Evolutionary conservation across 1,140 invertebrate species (phyloP).

Genomic region (Ceratoteleas bidentatus): DNA sequence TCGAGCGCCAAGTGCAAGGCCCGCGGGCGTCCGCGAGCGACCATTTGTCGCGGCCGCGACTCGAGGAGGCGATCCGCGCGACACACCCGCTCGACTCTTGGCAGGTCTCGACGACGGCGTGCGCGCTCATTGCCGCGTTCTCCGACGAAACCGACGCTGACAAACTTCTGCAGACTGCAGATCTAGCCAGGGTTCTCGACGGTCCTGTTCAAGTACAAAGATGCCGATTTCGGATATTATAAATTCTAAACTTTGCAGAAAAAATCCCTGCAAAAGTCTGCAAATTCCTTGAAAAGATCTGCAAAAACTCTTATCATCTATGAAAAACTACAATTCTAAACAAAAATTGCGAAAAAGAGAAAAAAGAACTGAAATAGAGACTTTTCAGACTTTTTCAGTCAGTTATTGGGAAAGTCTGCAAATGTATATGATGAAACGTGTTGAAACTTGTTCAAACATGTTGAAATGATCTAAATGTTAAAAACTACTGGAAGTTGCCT

Average conservation of each 20-base stretch:
- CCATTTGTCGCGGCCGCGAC: slow-evolving; percentile 62
- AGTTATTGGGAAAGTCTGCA: too few relatives aligned
- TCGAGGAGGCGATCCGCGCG: slow-evolving; percentile 75
- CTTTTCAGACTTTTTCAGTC: too few relatives aligned
- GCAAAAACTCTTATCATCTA: too few relatives aligned
- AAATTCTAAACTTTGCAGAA: not conserved
- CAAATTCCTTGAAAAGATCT: too few relatives aligned
- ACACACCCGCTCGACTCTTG: slow-evolving; percentile 72
- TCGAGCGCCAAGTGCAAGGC: slow-evolving; percentile 58
- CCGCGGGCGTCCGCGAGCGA: slow-evolving; percentile 27
- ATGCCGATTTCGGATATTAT: not conserved
- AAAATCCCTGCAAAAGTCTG: too few relatives aligned
- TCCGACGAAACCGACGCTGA: slow-evolving; percentile 76
- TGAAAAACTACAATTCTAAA: too few relatives aligned
- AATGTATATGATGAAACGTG: too few relatives aligned
- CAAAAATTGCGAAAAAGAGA: too few relatives aligned
- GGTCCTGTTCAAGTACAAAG: slow-evolving; percentile 76
- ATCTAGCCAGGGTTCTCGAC: slow-evolving; percentile 75
- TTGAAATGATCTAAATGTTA: too few relatives aligned
- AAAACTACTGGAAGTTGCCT: too few relatives aligned
- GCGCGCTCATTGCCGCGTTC: slow-evolving; percentile 78
- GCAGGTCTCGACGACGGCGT: slow-evolving; percentile 77
- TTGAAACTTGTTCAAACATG: too few relatives aligned
- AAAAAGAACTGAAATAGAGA: too few relatives aligned
- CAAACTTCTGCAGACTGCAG: slow-evolving; percentile 72